A percentile compares a stretch with the other conserved stretches of the same genome.
phyloP scores from a whole-genome alignment of 2,113 vertebrate species.

The Ammospiza caudacuta region DNA sequence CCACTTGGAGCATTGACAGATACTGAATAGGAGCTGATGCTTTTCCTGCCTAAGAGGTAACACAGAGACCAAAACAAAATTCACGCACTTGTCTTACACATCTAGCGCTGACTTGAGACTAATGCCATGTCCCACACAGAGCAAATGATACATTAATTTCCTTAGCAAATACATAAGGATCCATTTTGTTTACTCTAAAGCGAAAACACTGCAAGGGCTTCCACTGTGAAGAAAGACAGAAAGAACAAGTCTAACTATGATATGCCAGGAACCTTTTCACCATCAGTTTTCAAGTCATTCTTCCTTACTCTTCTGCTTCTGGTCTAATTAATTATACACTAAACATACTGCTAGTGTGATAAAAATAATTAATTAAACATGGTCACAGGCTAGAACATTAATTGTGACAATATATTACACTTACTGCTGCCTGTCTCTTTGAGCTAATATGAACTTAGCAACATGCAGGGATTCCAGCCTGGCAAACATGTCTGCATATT shows the following conservation, averaged over 20 bases:
- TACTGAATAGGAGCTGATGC: slow-evolving; percentile 27
- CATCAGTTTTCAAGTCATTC: neutral
- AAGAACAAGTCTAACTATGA: neutral
- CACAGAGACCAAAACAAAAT: neutral
- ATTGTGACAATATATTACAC: slow-evolving; percentile 38
- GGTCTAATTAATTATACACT: slow-evolving; percentile 46
- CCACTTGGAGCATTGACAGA: slow-evolving; percentile 59
- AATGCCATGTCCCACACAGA: neutral
- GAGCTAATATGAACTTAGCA: neutral
- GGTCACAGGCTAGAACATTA: slow-evolving; percentile 39
- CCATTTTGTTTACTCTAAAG: neutral
- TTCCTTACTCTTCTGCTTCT: neutral
- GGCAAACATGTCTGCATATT: neutral
- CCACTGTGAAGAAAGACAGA: neutral
- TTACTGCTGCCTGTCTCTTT: slow-evolving; percentile 21
- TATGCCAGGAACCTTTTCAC: neutral
- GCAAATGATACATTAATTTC: neutral
- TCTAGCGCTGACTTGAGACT: neutral
- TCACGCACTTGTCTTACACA: neutral
- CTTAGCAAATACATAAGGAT: neutral
- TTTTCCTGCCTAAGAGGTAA: slow-evolving; percentile 40
- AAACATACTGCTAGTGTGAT: slow-evolving; percentile 37
- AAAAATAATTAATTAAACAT: slow-evolving; percentile 63
- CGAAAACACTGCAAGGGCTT: neutral
- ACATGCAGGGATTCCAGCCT: neutral